Evolutionary conservation across 2,797 vertebrate species (phyloP).

Genomic region (Limnodromus scolopaceus): DNA sequence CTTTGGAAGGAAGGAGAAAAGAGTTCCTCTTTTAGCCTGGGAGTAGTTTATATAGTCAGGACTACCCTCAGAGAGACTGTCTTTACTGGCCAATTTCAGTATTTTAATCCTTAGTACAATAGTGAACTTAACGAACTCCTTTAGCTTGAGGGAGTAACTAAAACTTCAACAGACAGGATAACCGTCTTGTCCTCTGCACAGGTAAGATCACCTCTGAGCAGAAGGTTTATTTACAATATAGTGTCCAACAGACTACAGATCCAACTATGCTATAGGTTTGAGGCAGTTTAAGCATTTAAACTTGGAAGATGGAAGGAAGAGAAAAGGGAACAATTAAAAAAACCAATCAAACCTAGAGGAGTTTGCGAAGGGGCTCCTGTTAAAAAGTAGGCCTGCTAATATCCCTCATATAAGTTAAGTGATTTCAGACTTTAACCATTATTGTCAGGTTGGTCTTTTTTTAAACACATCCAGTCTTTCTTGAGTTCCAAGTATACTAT

Average conservation of each 20-base stretch:
- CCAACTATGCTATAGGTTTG: neutral
- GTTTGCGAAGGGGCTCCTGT: neutral
- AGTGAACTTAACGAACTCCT: neutral
- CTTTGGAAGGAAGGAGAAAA: neutral
- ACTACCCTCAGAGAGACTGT: neutral
- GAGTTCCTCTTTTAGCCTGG: neutral
- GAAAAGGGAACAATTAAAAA: neutral
- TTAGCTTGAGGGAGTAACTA: neutral
- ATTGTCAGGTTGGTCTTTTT: neutral
- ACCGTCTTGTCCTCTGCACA: neutral
- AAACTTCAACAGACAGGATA: neutral
- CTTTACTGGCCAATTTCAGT: neutral
- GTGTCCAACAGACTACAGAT: neutral
- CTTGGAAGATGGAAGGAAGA: neutral
- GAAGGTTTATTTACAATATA: neutral
- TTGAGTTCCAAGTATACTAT: neutral
- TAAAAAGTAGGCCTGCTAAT: neutral
- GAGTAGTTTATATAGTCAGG: neutral
- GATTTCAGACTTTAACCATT: neutral
- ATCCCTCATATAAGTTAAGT: neutral
- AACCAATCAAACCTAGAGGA: neutral
- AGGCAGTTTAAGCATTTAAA: neutral
- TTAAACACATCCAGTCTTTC: neutral
- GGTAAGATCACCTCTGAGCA: neutral
- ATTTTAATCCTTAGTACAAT: neutral